Conservation (phyloP, 2,113 vertebrate species). For the Hucho hucho region DNA sequence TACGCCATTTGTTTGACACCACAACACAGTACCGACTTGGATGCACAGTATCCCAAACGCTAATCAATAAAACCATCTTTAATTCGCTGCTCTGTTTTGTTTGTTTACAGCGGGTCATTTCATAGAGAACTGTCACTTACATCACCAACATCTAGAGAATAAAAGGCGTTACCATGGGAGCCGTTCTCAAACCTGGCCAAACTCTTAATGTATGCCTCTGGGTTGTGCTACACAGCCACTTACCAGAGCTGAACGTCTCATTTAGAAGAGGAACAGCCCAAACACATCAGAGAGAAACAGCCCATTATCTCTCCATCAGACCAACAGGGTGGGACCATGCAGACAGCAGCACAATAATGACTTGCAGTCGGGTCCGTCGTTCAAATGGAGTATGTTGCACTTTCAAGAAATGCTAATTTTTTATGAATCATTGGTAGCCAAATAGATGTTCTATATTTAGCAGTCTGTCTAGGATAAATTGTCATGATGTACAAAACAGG, state of each 20-base stretch:
- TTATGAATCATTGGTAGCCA: no score
- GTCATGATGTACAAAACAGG: no score
- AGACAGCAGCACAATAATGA: not conserved
- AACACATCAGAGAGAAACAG: slow-evolving; percentile 58
- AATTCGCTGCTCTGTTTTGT: not conserved
- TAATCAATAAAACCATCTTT: no score
- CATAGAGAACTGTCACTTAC: not conserved
- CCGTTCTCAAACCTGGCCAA: not conserved
- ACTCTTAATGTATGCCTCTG: no score
- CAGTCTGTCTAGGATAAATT: not conserved
- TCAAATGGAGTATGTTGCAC: no score
- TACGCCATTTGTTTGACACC: no score
- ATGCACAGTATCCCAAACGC: no score
- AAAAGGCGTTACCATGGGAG: not conserved
- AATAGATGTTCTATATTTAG: no score
- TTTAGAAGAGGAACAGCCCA: slow-evolving; percentile 54
- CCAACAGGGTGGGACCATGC: not conserved
- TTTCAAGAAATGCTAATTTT: no score
- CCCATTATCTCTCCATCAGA: slow-evolving; percentile 61
- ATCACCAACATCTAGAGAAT: not conserved
- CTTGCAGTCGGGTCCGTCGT: not conserved
- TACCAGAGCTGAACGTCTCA: slow-evolving; percentile 52
- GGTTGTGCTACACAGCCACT: slow-evolving; percentile 7
- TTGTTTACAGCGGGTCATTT: not conserved
- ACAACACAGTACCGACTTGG: no score